Evolutionary conservation across 2,888 invertebrate species (phyloP).

Genomic region (Spilarctia lutea): DNA sequence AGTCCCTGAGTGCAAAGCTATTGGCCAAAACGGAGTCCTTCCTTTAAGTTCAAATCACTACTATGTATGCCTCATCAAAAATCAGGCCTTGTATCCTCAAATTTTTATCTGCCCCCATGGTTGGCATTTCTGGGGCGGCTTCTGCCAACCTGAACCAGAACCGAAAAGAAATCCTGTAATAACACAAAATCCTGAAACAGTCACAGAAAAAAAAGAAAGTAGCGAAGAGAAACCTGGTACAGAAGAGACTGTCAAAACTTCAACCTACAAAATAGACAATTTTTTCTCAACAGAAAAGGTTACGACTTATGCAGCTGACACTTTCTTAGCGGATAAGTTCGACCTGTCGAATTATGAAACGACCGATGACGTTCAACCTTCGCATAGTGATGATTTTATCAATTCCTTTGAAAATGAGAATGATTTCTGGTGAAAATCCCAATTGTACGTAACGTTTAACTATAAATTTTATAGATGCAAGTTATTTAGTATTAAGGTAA

Average conservation of each 20-base stretch:
- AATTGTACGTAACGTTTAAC: background rate
- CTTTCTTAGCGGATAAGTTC: constrained; percentile 78
- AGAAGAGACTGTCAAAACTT: constrained; percentile 32
- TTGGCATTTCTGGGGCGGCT: constrained; percentile 75
- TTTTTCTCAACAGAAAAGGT: constrained; percentile 77
- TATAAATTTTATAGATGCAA: background rate
- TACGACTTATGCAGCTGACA: constrained; percentile 69
- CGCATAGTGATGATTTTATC: constrained; percentile 55
- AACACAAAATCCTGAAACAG: constrained; percentile 10
- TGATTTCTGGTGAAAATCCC: constrained; percentile 45
- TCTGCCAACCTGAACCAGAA: constrained; percentile 69
- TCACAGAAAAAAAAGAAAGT: constrained; percentile 21
- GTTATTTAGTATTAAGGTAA: background rate
- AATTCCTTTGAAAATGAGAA: constrained; percentile 65
- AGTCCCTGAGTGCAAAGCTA: constrained; percentile 67
- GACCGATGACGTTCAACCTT: constrained; percentile 59
- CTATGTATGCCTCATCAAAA: constrained; percentile 73
- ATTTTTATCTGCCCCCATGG: constrained; percentile 81
- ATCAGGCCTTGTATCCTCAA: constrained; percentile 68
- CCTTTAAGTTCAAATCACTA: constrained; percentile 73
- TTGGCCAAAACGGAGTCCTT: constrained; percentile 72
- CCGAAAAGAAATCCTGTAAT: constrained; percentile 6
- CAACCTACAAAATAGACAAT: constrained; percentile 56
- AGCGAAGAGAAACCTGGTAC: constrained; percentile 22
- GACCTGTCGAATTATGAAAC: constrained; percentile 74